Evolutionary conservation across 2,888 invertebrate genomes (phyloP).

Genomic region (Yponomeuta plumbellus): DNA sequence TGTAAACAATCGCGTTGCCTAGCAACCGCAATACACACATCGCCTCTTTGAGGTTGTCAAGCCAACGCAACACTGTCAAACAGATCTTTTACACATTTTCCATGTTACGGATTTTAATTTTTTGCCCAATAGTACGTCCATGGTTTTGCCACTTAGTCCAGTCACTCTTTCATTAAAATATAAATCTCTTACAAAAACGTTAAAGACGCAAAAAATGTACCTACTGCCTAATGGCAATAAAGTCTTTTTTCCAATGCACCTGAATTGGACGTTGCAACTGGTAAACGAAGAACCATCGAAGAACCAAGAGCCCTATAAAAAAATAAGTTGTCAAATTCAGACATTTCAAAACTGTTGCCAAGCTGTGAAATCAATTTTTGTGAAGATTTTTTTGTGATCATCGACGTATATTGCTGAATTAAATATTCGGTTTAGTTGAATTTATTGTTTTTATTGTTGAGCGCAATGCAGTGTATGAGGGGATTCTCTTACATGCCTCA

Average conservation of each 20-base stretch:
- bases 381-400: neutral
- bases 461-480: neutral
- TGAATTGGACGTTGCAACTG: too few relatives aligned
- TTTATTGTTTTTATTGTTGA: neutral
- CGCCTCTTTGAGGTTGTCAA: neutral
- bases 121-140: too few relatives aligned
- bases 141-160: too few relatives aligned
- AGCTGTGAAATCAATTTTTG: neutral
- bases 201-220: too few relatives aligned
- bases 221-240: too few relatives aligned
- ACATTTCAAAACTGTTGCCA: too few relatives aligned
- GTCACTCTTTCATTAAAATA: too few relatives aligned
- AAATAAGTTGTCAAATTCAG: neutral
- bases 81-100: neutral
- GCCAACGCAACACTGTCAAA: neutral
- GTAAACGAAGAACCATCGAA: too few relatives aligned
- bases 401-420: neutral
- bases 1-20: neutral
- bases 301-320: too few relatives aligned
- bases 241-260: too few relatives aligned
- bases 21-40: neutral
- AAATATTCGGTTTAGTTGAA: neutral
- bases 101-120: neutral
- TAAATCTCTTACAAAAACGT: too few relatives aligned
- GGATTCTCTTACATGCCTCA: conserved; percentile 8